Percentiles rank a stretch among this genome's conserved stretches.
These are phyloP conservation scores for Chlorospingus flavigularis DNA, from an alignment of 2,797 vertebrate species.

Conservation along the genomic window DNA sequence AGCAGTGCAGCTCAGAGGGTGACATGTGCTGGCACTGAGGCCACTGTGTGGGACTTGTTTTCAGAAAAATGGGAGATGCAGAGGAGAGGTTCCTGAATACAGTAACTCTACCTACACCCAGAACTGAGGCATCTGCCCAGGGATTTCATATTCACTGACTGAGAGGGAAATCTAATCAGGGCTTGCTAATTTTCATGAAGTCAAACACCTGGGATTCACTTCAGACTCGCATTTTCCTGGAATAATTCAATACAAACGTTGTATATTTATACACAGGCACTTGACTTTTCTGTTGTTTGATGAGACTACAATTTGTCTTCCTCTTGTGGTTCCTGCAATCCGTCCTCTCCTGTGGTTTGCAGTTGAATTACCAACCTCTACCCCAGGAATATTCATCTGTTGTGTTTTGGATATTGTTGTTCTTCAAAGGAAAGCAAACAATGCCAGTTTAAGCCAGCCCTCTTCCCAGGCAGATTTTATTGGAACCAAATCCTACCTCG, in stretches of 20 bases:
- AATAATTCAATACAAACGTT: background rate
- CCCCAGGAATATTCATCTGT: background rate
- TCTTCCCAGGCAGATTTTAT: background rate
- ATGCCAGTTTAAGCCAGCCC: background rate
- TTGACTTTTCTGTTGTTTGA: background rate
- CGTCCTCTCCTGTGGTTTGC: background rate
- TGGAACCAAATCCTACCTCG: background rate
- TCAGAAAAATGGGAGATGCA: background rate
- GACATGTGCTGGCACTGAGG: background rate
- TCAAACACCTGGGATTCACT: background rate
- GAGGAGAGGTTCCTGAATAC: background rate
- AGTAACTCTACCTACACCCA: accelerated
- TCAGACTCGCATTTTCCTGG: background rate
- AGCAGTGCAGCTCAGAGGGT: background rate
- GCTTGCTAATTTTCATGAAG: background rate
- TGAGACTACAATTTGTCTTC: background rate
- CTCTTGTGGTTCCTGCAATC: background rate
- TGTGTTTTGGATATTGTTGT: background rate
- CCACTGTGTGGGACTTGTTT: background rate
- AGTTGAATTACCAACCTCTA: background rate
- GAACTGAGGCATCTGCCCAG: background rate
- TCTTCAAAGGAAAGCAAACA: background rate
- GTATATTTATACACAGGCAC: background rate
- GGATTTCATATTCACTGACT: background rate
- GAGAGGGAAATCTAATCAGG: background rate